These are phyloP conservation scores for Metellina segmentata DNA, from an alignment of 2,888 invertebrate genomes.

Conservation along the genomic window DNA sequence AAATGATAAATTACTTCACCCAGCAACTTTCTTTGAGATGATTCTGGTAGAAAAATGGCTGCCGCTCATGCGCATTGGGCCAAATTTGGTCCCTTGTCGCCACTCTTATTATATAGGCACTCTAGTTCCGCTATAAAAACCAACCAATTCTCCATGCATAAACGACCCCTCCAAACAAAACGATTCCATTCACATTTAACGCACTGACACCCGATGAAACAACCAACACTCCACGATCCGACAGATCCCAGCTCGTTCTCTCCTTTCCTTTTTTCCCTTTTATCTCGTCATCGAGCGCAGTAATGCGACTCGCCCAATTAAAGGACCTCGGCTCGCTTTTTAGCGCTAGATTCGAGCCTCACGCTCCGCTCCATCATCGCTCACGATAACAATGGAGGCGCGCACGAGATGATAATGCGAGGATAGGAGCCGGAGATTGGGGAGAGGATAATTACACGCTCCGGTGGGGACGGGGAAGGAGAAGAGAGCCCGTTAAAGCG, in stretches of 20 bases:
- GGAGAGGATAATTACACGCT: constrained; percentile 46
- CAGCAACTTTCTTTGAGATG: too few species aligned
- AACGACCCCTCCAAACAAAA: not conserved
- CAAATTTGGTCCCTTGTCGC: too few species aligned
- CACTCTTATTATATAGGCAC: too few species aligned
- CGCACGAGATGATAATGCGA: not conserved
- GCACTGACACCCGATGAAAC: not conserved
- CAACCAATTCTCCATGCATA: too few species aligned
- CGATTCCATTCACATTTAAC: not conserved
- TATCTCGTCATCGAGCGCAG: not conserved
- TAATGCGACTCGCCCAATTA: constrained; percentile 19
- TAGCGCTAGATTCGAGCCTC: not conserved
- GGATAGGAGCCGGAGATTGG: not conserved
- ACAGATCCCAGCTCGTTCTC: not conserved
- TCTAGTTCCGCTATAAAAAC: too few species aligned
- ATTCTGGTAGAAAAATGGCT: too few species aligned
- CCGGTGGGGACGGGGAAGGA: constrained; percentile 3
- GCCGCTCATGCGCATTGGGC: too few species aligned
- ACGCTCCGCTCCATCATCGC: constrained; percentile 13
- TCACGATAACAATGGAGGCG: not conserved
- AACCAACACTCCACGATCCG: not conserved
- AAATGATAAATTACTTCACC: too few species aligned
- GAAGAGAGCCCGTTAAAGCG: constrained; percentile 53
- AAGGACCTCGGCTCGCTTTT: not conserved
- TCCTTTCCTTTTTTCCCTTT: too few species aligned